Percentiles rank a stretch among this genome's conserved stretches.
phyloP scores from a whole-genome alignment of 2,888 invertebrate genomes.

The Caenorhabditis afra region DNA sequence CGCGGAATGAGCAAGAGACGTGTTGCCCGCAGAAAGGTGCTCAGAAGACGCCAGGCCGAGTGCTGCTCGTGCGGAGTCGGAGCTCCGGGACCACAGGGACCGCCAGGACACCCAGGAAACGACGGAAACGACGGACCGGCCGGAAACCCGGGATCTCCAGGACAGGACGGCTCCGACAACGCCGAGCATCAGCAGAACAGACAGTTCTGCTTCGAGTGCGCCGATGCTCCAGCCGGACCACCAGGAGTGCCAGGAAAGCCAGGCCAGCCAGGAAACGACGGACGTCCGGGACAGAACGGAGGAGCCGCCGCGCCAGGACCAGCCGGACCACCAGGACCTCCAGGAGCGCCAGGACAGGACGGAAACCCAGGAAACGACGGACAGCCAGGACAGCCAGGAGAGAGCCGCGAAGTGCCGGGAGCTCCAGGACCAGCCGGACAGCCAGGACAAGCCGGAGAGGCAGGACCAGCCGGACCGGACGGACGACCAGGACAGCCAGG shows the following conservation, averaged over 20 bases:
- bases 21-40: slow-evolving; percentile 44
- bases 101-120: slow-evolving; percentile 61
- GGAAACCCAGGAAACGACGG: slow-evolving; percentile 68
- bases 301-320: slow-evolving; percentile 64
- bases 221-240: slow-evolving; percentile 72
- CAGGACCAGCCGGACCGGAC: slow-evolving; percentile 63
- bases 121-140: slow-evolving; percentile 61
- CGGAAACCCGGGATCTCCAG: slow-evolving; percentile 64
- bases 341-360: slow-evolving; percentile 67
- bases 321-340: slow-evolving; percentile 67
- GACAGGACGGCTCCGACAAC: slow-evolving; percentile 54
- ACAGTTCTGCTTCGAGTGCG: slow-evolving; percentile 74
- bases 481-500: slow-evolving; percentile 63
- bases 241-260: slow-evolving; percentile 68
- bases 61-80: slow-evolving; percentile 71
- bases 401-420: slow-evolving; percentile 62
- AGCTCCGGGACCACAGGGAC: slow-evolving; percentile 62
- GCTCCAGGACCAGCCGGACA: slow-evolving; percentile 69
- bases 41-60: slow-evolving; percentile 57
- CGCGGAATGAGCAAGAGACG: slow-evolving; percentile 50
- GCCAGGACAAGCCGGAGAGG: slow-evolving; percentile 66
- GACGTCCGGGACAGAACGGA: slow-evolving; percentile 61
- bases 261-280: slow-evolving; percentile 69
- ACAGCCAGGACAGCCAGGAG: slow-evolving; percentile 66
- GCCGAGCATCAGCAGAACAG: slow-evolving; percentile 53